Evolutionary conservation across 2,113 vertebrate species (phyloP).

Genomic region (Prunella fulvescens): DNA sequence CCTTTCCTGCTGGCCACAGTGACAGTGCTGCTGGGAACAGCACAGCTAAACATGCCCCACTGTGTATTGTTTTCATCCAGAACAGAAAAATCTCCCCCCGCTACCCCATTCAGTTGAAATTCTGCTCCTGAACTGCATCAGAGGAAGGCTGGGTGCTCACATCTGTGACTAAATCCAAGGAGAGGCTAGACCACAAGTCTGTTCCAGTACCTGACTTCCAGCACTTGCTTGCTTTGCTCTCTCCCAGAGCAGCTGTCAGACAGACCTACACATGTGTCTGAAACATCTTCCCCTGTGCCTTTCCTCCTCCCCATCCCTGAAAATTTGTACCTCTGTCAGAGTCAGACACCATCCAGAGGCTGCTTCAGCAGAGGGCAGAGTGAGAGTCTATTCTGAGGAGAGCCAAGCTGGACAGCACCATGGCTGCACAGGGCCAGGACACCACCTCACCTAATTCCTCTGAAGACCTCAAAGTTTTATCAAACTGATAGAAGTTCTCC

Average conservation of each 20-base stretch:
- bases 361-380: background rate
- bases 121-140: background rate
- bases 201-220: background rate
- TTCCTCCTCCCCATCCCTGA: background rate
- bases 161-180: background rate
- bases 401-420: background rate
- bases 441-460: background rate
- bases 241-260: background rate
- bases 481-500: background rate
- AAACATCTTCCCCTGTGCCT: fast-evolving
- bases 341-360: background rate
- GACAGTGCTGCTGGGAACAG: background rate
- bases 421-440: background rate
- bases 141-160: background rate
- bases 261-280: fast-evolving
- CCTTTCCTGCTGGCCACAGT: background rate
- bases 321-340: background rate
- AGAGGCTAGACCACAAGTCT: background rate
- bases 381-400: background rate
- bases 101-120: background rate
- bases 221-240: fast-evolving
- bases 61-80: fast-evolving
- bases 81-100: background rate
- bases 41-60: fast-evolving
- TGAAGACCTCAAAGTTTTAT: background rate